Percentiles rank a stretch among this genome's conserved stretches.
phyloP scores from a whole-genome alignment of 2,888 invertebrate genomes.

The Eristalis intricaria region DNA sequence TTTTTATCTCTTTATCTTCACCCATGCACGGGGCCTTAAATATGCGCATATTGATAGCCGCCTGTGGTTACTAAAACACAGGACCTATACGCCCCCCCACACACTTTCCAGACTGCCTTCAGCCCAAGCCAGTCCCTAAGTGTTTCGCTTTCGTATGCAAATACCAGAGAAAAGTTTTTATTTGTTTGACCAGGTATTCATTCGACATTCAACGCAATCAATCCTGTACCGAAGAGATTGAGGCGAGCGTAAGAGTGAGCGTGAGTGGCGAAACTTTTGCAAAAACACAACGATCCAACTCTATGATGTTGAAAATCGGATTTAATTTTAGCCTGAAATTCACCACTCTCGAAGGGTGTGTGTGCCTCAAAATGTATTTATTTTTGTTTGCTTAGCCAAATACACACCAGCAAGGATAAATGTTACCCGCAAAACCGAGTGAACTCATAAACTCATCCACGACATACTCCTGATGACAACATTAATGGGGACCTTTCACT shows the following conservation, averaged over 20 bases:
- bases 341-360: slow-evolving; percentile 19
- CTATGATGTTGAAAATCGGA: slow-evolving; percentile 44
- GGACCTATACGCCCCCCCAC: neutral
- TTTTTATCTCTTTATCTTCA: slow-evolving; percentile 17
- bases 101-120: neutral
- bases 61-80: slow-evolving; percentile 37
- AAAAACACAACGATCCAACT: slow-evolving; percentile 26
- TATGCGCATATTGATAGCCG: slow-evolving; percentile 60
- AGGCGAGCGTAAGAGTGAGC: neutral
- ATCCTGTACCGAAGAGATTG: slow-evolving; percentile 25
- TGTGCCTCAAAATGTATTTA: neutral
- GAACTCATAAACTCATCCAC: slow-evolving; percentile 17
- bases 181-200: slow-evolving; percentile 54
- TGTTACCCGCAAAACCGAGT: slow-evolving; percentile 39
- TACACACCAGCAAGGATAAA: slow-evolving; percentile 25
- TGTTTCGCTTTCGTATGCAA: slow-evolving; percentile 61
- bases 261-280: slow-evolving; percentile 24
- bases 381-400: slow-evolving; percentile 32
- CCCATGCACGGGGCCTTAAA: slow-evolving; percentile 10
- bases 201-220: slow-evolving; percentile 44
- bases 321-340: slow-evolving; percentile 51
- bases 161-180: slow-evolving; percentile 33
- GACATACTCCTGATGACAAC: slow-evolving; percentile 11
- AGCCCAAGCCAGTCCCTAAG: slow-evolving; percentile 17
- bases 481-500: slow-evolving; percentile 41